Percentiles rank a stretch among this genome's conserved stretches.
Evolutionary conservation across 1,140 invertebrate species (phyloP).

Genomic region (Heliconius congener): DNA sequence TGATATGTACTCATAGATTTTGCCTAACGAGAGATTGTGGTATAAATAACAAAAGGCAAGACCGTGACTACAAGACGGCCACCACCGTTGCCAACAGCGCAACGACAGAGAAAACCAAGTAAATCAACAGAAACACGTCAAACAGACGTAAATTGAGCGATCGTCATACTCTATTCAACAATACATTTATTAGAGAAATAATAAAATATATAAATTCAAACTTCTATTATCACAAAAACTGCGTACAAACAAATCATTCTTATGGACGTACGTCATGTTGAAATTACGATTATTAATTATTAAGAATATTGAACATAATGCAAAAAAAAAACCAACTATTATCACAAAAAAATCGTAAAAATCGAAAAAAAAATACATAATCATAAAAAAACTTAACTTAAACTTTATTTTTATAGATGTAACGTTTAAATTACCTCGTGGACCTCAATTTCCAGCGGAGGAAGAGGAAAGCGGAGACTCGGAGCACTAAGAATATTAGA

Average conservation of each 20-base stretch:
- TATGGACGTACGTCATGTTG: neutral
- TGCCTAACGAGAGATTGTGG: too few species aligned
- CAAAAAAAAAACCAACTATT: slow-evolving; percentile 9
- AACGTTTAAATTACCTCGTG: slow-evolving; percentile 82
- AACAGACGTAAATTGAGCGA: neutral
- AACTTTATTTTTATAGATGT: neutral
- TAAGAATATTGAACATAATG: too few species aligned
- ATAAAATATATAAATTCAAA: neutral
- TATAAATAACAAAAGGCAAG: too few species aligned
- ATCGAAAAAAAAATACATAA: slow-evolving; percentile 1
- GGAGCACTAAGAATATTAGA: slow-evolving; percentile 92
- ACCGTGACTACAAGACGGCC: too few species aligned
- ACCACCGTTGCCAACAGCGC: too few species aligned
- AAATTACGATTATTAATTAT: slow-evolving; percentile 71
- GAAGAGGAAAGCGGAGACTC: slow-evolving; percentile 95
- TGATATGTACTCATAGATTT: too few species aligned
- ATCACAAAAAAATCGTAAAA: slow-evolving; percentile 18
- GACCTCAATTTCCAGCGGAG: slow-evolving; percentile 93
- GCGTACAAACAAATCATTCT: slow-evolving; percentile 6
- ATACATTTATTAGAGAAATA: neutral
- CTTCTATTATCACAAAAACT: slow-evolving; percentile 30
- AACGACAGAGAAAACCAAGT: neutral
- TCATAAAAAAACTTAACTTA: slow-evolving; percentile 13
- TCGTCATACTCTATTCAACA: neutral
- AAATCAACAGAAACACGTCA: neutral